A percentile compares a stretch with the other conserved stretches of the same genome.
These are phyloP conservation scores for Meliscaeva auricollis DNA, from an alignment of 2,888 invertebrate genomes.

Conservation along the genomic window DNA sequence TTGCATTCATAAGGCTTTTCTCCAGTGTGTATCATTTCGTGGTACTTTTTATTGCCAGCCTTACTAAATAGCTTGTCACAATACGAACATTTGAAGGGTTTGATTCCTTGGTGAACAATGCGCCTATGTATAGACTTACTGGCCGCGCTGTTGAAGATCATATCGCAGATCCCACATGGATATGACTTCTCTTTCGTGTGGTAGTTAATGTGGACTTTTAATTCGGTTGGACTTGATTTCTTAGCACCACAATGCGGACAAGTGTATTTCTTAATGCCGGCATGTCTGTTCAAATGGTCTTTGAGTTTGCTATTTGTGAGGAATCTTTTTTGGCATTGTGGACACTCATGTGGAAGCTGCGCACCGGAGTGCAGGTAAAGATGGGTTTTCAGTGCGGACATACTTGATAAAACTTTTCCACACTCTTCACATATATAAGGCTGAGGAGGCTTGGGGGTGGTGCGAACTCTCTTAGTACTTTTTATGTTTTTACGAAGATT, in stretches of 20 bases:
- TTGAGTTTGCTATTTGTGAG: conserved; percentile 82
- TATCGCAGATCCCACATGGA: conserved; percentile 81
- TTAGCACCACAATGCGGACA: conserved; percentile 83
- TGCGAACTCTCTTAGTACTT: conserved; percentile 78
- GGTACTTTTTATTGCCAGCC: conserved; percentile 82
- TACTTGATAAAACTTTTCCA: conserved; percentile 82
- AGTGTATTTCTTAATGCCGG: conserved; percentile 82
- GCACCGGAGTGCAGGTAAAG: conserved; percentile 82
- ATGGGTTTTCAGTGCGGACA: conserved; percentile 81
- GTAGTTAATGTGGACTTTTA: conserved; percentile 82
- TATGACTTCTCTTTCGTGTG: conserved; percentile 82
- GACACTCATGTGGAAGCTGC: conserved; percentile 81
- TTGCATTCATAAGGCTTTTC: conserved; percentile 82
- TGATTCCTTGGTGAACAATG: conserved; percentile 82
- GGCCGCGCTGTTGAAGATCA: conserved; percentile 82
- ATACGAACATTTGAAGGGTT: conserved; percentile 82
- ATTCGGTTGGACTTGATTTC: conserved; percentile 82
- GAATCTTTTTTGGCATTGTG: conserved; percentile 82
- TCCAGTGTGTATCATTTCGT: conserved; percentile 83
- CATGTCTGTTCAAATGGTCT: conserved; percentile 83
- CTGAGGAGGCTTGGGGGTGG: conserved; percentile 78
- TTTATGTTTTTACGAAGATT: conserved; percentile 81
- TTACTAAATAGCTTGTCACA: conserved; percentile 82
- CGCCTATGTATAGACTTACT: conserved; percentile 81
- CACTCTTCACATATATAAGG: conserved; percentile 81